These are phyloP conservation scores for Palythoa grandiflora DNA, from an alignment of 92 coral and sea anemone genomes.

Conservation along the genomic window DNA sequence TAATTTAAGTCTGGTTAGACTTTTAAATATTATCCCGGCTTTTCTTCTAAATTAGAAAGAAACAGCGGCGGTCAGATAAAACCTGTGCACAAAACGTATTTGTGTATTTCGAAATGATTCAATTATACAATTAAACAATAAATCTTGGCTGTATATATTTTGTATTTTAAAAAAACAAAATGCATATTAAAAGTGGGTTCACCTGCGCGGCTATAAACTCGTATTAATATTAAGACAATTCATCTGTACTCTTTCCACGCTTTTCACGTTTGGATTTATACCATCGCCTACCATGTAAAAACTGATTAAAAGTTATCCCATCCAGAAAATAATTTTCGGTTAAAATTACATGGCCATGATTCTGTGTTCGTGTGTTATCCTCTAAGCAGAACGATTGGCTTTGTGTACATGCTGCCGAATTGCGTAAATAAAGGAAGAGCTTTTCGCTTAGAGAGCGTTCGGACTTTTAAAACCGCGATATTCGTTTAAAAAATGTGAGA, in stretches of 20 bases:
- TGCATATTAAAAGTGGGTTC: not conserved
- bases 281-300: not conserved
- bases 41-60: not conserved
- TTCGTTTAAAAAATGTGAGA: not conserved
- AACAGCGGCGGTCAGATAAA: not conserved
- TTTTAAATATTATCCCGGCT: no score
- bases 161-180: not conserved
- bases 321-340: conserved; percentile 1
- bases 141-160: not conserved
- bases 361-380: not conserved
- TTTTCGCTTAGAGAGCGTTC: not conserved
- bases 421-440: conserved; percentile 9
- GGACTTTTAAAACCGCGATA: not conserved
- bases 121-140: not conserved
- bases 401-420: not conserved
- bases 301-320: not conserved
- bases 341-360: conserved; percentile 16
- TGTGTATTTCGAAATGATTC: not conserved
- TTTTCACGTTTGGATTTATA: not conserved
- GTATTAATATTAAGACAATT: not conserved
- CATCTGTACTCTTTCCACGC: not conserved
- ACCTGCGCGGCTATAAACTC: not conserved
- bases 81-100: not conserved
- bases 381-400: not conserved
- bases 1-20: no score